A percentile compares a stretch with the other conserved stretches of the same genome.
phyloP scores from a whole-genome alignment of 1,140 invertebrate species.

The Apis florea region DNA sequence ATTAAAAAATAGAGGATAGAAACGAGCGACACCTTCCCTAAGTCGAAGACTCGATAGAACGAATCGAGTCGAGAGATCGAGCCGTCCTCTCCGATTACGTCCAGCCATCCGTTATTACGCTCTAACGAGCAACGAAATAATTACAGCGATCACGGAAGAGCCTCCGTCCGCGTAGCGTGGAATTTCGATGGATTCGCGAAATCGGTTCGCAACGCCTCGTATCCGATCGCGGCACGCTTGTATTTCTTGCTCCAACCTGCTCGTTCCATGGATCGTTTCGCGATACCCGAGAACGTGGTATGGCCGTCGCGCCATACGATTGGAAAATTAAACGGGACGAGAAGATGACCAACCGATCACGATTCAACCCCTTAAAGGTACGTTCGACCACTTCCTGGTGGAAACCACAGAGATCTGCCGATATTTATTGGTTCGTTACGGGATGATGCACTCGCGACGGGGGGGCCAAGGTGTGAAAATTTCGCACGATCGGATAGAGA shows the following conservation, averaged over 20 bases:
- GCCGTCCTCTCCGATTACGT: conserved; percentile 22
- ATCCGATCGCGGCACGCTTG: conserved; percentile 56
- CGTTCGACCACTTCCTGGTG: conserved; percentile 55
- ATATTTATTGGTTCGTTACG: conserved; percentile 65
- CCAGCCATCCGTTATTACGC: conserved; percentile 46
- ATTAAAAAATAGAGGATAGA: neutral
- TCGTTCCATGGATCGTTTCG: conserved; percentile 34
- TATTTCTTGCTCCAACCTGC: conserved; percentile 14
- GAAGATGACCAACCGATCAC: conserved; percentile 51
- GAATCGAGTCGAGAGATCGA: conserved; percentile 33
- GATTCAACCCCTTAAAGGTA: conserved; percentile 60
- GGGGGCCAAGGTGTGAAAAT: conserved; percentile 57
- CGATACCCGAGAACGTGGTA: conserved; percentile 19
- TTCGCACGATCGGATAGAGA: conserved; percentile 19
- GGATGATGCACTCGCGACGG: conserved; percentile 20
- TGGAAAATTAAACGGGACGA: conserved; percentile 53
- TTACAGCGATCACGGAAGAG: conserved; percentile 61
- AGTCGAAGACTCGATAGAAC: neutral
- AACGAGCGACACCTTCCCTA: too few relatives aligned
- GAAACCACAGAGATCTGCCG: conserved; percentile 40
- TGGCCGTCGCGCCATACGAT: neutral
- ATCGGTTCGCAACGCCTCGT: conserved; percentile 61
- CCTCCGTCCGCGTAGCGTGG: neutral
- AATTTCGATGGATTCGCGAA: conserved; percentile 57
- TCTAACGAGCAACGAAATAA: conserved; percentile 66